A percentile compares a stretch with the other conserved stretches of the same genome.
phyloP scores from a whole-genome alignment of 2,888 invertebrate species.

The Beris morrisii region DNA sequence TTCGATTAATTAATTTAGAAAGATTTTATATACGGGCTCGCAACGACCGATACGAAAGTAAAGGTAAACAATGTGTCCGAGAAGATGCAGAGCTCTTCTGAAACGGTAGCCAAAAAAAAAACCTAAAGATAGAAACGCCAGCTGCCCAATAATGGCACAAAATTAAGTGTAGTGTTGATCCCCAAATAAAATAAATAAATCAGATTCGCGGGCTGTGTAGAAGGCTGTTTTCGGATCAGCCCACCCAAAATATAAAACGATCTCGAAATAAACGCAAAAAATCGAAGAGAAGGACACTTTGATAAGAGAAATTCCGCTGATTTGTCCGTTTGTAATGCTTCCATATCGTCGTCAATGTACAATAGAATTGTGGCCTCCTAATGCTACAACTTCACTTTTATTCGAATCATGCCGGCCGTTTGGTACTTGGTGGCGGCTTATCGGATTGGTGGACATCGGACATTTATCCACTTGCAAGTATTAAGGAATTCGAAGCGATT shows the following conservation, averaged over 20 bases:
- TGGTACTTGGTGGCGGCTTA: conserved; percentile 62
- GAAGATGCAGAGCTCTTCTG: no score
- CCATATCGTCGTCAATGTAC: conserved; percentile 21
- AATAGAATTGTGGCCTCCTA: conserved; percentile 54
- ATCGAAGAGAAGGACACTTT: neutral
- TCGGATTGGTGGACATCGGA: conserved; percentile 51
- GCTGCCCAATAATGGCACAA: no score
- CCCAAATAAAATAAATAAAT: no score
- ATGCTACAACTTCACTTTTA: conserved; percentile 85
- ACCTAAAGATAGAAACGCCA: no score
- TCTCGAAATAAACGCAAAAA: no score
- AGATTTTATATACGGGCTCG: neutral
- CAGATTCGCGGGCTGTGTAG: no score
- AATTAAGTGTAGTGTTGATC: no score
- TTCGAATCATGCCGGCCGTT: conserved; percentile 73
- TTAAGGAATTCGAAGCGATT: conserved; percentile 83
- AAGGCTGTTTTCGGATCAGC: no score
- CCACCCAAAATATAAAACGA: no score
- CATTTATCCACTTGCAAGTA: conserved; percentile 79
- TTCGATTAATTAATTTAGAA: conserved; percentile 17
- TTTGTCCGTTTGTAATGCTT: conserved; percentile 20
- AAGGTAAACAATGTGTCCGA: no score
- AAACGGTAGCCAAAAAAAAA: no score
- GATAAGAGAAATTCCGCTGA: neutral
- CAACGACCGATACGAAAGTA: no score